phyloP scores from a whole-genome alignment of 2,113 vertebrate genomes.

The Sinocyclocheilus rhinocerous region DNA sequence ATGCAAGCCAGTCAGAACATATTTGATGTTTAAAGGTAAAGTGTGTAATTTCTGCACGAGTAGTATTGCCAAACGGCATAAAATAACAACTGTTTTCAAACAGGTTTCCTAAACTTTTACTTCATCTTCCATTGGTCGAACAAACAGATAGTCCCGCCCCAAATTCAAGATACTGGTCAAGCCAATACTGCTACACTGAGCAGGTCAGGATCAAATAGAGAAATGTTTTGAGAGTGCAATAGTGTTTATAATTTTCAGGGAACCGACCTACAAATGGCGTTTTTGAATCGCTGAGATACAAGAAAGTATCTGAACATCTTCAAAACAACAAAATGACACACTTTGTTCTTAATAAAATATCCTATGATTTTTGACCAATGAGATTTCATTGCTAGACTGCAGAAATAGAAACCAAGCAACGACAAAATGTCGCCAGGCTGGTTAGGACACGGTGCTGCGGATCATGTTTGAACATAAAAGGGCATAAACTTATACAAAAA shows the following conservation, averaged over 20 bases:
- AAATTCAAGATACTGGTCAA: neutral
- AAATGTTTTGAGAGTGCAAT: neutral
- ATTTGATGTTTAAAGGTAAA: neutral
- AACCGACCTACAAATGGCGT: no score
- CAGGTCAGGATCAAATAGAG: neutral
- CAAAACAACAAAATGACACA: no score
- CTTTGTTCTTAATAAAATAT: neutral
- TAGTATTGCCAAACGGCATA: neutral
- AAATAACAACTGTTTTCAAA: neutral
- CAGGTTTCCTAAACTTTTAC: neutral
- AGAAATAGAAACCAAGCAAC: neutral
- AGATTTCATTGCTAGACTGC: neutral
- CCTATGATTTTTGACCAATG: neutral
- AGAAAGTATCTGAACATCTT: no score
- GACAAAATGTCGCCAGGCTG: neutral
- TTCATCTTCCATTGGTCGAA: neutral
- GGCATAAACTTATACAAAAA: slow-evolving; percentile 26
- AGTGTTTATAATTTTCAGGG: neutral
- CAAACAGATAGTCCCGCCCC: neutral
- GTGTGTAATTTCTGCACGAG: neutral
- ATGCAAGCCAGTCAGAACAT: neutral
- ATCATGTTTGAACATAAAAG: neutral
- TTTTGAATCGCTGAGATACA: no score
- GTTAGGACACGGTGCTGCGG: neutral
- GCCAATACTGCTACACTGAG: neutral